Percentiles rank a stretch among this genome's conserved stretches.
phyloP scores from a whole-genome alignment of 2,888 invertebrate species.

The Glaucopsyche alexis region DNA sequence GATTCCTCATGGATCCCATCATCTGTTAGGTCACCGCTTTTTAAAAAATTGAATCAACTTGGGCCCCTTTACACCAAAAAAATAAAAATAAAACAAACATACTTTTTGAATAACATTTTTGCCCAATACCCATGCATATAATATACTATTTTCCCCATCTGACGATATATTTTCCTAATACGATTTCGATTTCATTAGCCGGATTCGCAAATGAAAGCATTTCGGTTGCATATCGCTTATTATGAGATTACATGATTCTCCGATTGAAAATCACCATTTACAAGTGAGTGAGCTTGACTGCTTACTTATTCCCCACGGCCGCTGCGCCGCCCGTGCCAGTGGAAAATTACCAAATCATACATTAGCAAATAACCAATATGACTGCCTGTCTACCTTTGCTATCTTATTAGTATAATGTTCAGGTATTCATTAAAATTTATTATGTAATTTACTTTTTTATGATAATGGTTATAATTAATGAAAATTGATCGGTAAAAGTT shows the following conservation, averaged over 20 bases:
- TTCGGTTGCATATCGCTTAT: conserved; percentile 11
- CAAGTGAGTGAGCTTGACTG: conserved; percentile 18
- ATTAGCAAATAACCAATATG: conserved; percentile 8
- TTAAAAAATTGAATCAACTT: too few species aligned
- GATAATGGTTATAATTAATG: too few species aligned
- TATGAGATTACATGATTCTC: conserved; percentile 19
- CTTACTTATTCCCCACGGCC: too few species aligned
- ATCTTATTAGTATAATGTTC: too few species aligned
- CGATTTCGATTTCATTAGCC: conserved; percentile 13
- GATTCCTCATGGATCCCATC: too few species aligned
- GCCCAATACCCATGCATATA: neutral
- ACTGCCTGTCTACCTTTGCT: neutral
- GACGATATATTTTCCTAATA: neutral
- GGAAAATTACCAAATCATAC: conserved; percentile 19
- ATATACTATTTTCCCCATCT: neutral
- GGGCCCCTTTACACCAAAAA: too few species aligned
- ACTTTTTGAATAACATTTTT: neutral
- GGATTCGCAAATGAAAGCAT: conserved; percentile 8
- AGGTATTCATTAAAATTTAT: neutral
- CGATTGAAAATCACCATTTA: conserved; percentile 19
- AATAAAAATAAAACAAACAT: too few species aligned
- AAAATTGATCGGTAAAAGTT: too few species aligned
- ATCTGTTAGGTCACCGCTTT: too few species aligned
- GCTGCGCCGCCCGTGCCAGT: neutral
- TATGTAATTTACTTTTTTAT: too few species aligned